These are phyloP conservation scores for Heterohyrax brucei DNA, from an alignment of 2,797 vertebrate genomes.

Conservation along the genomic window DNA sequence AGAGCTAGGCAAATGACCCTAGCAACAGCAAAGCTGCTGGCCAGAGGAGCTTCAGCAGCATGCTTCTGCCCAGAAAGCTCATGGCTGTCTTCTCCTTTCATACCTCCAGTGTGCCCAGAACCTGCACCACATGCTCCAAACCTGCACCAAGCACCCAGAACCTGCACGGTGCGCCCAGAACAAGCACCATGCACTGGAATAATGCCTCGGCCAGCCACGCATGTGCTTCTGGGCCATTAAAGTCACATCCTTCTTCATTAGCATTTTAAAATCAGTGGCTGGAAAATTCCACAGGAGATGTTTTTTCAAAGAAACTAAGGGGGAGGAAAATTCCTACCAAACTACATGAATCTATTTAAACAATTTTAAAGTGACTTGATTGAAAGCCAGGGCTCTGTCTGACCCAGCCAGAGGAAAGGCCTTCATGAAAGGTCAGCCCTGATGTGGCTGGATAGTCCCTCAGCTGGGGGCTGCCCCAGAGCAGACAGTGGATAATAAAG, in stretches of 20 bases:
- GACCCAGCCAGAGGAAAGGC: not conserved
- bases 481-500: fast-evolving
- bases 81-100: fast-evolving
- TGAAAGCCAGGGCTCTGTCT: fast-evolving
- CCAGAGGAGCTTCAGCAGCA: fast-evolving
- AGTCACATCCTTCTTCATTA: not conserved
- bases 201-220: too few relatives aligned
- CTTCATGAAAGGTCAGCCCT: too few relatives aligned
- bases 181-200: fast-evolving
- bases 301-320: not conserved
- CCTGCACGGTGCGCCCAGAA: fast-evolving
- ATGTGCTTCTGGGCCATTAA: not conserved
- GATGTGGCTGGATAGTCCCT: fast-evolving
- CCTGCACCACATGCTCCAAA: not conserved
- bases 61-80: fast-evolving
- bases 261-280: slow-evolving; percentile 14
- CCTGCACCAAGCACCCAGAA: too few relatives aligned
- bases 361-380: not conserved
- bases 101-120: fast-evolving
- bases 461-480: not conserved
- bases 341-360: not conserved
- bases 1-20: fast-evolving
- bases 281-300: not conserved
- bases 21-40: fast-evolving
- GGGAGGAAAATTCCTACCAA: not conserved